A percentile compares a stretch with the other conserved stretches of the same genome.
These are phyloP conservation scores for Chiridota heheva DNA, from an alignment of 35 echinoderm and acorn worm species.

Conservation along the genomic window DNA sequence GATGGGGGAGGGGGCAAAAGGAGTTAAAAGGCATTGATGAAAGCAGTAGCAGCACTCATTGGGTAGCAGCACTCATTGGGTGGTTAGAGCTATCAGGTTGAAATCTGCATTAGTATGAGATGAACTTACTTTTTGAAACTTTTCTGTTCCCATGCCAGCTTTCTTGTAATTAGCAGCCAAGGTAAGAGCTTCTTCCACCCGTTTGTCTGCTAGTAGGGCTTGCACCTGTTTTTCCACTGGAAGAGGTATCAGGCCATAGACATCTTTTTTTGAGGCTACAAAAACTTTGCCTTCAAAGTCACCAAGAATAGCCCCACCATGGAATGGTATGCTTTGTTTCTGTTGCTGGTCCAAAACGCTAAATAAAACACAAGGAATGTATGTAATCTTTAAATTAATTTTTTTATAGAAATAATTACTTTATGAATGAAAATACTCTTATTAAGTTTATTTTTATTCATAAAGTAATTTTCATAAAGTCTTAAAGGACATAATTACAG, in stretches of 20 bases:
- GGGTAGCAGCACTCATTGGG: too few species aligned
- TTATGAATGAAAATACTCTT: too few species aligned
- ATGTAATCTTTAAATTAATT: too few species aligned
- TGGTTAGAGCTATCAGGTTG: too few species aligned
- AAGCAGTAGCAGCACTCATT: too few species aligned
- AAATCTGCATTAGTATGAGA: too few species aligned
- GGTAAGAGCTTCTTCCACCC: conserved; percentile 88
- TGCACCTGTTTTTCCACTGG: conserved; percentile 98
- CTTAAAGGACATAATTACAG: too few species aligned
- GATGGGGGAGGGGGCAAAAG: too few species aligned
- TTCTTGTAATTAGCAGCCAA: conserved; percentile 85
- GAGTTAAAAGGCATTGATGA: too few species aligned
- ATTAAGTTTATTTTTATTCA: too few species aligned
- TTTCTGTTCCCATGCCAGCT: conserved; percentile 72
- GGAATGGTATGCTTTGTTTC: conserved; percentile 99
- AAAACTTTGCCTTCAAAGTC: conserved; percentile 97
- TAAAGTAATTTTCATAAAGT: too few species aligned
- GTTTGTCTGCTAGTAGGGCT: conserved; percentile 78
- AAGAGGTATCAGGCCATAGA: conserved; percentile 83
- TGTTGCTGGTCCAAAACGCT: conserved; percentile 98
- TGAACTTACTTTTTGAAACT: conserved; percentile 72
- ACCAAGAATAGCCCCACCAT: conserved; percentile 79
- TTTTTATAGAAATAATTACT: too few species aligned
- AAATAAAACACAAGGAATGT: neutral
- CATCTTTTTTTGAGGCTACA: conserved; percentile 93